phyloP scores from a whole-genome alignment of 2,113 vertebrate genomes.

The Triplophysa tibetana region DNA sequence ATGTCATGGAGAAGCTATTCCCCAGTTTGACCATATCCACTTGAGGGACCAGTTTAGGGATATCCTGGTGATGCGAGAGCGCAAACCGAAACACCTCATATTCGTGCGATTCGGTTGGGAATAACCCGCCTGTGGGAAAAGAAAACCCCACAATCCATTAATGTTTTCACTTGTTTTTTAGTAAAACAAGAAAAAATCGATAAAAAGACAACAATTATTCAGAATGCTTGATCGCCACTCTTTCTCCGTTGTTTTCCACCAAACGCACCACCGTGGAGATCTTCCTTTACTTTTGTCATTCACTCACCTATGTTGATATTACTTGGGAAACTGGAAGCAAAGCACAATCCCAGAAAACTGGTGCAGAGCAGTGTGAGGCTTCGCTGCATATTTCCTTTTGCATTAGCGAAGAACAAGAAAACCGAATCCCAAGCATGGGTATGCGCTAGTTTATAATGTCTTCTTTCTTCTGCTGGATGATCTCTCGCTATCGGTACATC shows the following conservation, averaged over 20 bases:
- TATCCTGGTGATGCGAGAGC: conserved; percentile 93
- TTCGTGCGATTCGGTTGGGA: conserved; percentile 95
- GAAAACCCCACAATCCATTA: conserved; percentile 37
- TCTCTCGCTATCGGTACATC: conserved; percentile 43
- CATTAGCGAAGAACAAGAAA: conserved; percentile 94
- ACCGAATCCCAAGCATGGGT: conserved; percentile 91
- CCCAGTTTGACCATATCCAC: conserved; percentile 99
- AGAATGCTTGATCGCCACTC: background rate
- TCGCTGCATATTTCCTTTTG: conserved; percentile 99
- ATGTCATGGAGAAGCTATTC: conserved; percentile 99
- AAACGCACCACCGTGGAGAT: background rate
- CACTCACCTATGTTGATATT: conserved; percentile 98
- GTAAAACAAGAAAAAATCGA: background rate
- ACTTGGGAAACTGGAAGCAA: conserved; percentile 99
- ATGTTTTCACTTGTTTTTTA: background rate
- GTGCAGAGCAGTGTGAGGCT: conserved; percentile 96
- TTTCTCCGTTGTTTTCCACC: background rate
- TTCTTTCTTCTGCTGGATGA: background rate
- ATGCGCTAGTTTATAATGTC: conserved; percentile 68
- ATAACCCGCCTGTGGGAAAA: conserved; percentile 86
- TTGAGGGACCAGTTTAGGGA: conserved; percentile 97
- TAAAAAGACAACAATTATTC: background rate
- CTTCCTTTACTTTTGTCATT: conserved; percentile 1
- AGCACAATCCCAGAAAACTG: conserved; percentile 96
- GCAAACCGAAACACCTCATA: conserved; percentile 99